phyloP scores from a whole-genome alignment of 2,797 vertebrate genomes.

The Oryzias sinensis region DNA sequence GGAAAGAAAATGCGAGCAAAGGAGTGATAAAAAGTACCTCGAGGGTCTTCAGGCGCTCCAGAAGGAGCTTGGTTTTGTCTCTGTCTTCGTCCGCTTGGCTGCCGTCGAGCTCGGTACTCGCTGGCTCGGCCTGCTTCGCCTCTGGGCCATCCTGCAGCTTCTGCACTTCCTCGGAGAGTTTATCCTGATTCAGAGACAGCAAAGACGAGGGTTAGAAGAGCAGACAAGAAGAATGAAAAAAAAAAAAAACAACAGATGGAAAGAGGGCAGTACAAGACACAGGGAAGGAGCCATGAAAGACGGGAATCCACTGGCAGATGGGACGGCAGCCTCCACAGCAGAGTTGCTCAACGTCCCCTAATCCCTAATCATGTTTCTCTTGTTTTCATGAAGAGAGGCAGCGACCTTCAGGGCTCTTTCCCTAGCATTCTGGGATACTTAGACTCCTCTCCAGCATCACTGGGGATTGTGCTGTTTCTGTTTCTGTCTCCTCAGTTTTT shows the following conservation, averaged over 20 bases:
- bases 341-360: conserved; percentile 52
- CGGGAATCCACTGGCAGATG: conserved; percentile 40
- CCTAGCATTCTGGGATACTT: conserved; percentile 17
- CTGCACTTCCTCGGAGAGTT: conserved; percentile 81
- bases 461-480: conserved; percentile 8
- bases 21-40: conserved; percentile 77
- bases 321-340: conserved; percentile 42
- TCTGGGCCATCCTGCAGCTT: conserved; percentile 72
- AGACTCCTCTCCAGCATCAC: conserved; percentile 5
- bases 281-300: conserved; percentile 26
- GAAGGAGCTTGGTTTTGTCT: conserved; percentile 78
- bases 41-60: conserved; percentile 85
- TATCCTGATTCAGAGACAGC: conserved; percentile 75
- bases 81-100: conserved; percentile 76
- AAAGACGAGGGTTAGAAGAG: conserved; percentile 18
- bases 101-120: conserved; percentile 55
- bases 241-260: not conserved
- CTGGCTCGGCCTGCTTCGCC: conserved; percentile 50
- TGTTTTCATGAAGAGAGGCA: conserved; percentile 47
- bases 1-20: not conserved
- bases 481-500: conserved; percentile 19
- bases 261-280: not conserved
- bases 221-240: conserved; percentile 44
- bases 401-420: conserved; percentile 61
- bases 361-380: conserved; percentile 67